Conservation (phyloP, 2,113 vertebrate genomes). For the Corythaixoides concolor region DNA sequence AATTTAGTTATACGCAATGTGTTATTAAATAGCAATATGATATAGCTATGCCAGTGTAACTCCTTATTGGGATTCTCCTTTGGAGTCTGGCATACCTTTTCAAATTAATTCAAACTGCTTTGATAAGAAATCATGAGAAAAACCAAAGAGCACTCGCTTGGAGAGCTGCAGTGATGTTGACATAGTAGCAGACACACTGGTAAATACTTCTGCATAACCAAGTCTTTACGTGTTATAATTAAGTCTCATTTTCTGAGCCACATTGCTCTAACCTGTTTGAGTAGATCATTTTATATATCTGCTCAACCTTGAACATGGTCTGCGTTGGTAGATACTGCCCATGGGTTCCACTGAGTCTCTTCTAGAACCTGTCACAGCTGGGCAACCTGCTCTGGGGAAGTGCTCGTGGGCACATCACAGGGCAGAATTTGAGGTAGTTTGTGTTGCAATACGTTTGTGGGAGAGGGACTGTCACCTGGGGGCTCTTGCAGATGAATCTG, state of each 20-base stretch:
- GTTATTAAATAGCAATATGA: not conserved
- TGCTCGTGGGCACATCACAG: not conserved
- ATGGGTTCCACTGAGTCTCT: not conserved
- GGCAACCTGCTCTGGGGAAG: not conserved
- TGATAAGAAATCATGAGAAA: not conserved
- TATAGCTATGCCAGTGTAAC: not conserved
- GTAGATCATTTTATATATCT: not conserved
- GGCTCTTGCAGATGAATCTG: not conserved
- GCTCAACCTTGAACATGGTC: not conserved
- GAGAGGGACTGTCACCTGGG: not conserved
- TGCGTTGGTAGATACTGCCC: not conserved
- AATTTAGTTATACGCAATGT: not conserved
- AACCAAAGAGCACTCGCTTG: not conserved
- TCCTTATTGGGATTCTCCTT: not conserved
- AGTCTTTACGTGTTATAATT: not conserved
- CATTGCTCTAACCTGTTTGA: not conserved
- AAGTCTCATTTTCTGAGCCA: not conserved
- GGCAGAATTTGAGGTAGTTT: not conserved
- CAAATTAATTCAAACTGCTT: not conserved
- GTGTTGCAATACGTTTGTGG: accelerated
- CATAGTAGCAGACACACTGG: not conserved
- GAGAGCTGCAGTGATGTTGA: not conserved
- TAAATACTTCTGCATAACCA: not conserved
- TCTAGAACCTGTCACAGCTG: not conserved
- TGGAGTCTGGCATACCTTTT: not conserved